Evolutionary conservation across 2,797 vertebrate species (phyloP), one percentile per base, ranked within the genome.

Genomic region (Malurus leucopterus): DNA sequence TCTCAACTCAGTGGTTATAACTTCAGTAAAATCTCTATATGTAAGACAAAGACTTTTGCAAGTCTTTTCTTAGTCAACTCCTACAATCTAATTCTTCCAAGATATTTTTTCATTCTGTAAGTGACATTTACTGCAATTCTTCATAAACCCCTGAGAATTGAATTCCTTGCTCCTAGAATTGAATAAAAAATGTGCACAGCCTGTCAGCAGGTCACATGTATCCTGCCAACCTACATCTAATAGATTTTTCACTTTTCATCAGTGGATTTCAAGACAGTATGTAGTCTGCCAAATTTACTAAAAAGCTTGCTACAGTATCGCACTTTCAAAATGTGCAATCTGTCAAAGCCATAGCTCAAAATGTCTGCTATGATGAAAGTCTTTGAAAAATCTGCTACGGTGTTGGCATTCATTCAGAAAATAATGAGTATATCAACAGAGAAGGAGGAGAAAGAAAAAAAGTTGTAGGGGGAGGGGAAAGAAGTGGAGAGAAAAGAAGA

Each of bases 191-290:
- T 94, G 90, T 94, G 94, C 88, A 91, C 92, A 95, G 92, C 79
- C 95, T 96, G 93, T 95, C 94, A 95, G 85, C 92, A 89, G 96
- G 94, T 96, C 94, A 94, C 94, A 92, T 94, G 92, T 95, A 95
- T 95, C 83, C 94, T 96, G 95, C 95, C 95, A 96, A 95, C 93
- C 91, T 88, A 84, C 74, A 93, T 93, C 92, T 94, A 95, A 95
- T 95, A 93, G 88, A 96, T 95, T 94, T 94, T 95, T 95, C 95
- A 96, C 91, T 95, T 95, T 95, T 95, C 95, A 95, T 95, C 95
- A 90, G 85, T 77, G 63, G 88, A 91, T 95, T 95, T 94, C 90
- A 90, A 95, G 93, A 95, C 90, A 95, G 92, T 93, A 93, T 95
- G 92, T 93, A 91, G 92, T 91, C 93, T 95, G 93, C 93, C 94